A percentile compares a stretch with the other conserved stretches of the same genome.
Evolutionary conservation across 2,888 invertebrate genomes (phyloP).

Genomic region (Furcula furcula): DNA sequence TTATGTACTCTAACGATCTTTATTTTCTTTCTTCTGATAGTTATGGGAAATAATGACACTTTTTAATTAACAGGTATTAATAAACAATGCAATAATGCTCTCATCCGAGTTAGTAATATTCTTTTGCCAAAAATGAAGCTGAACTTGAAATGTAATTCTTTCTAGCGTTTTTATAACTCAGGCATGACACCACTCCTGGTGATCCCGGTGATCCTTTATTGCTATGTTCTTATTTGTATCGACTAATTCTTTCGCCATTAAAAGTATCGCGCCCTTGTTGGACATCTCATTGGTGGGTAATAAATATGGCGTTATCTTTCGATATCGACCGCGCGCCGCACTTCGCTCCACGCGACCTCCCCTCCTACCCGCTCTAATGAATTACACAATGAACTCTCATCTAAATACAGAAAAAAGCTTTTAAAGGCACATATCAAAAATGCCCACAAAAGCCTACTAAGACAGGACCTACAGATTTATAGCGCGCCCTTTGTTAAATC

Average conservation of each 20-base stretch:
- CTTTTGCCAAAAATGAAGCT: too few relatives aligned
- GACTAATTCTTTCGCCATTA: slow-evolving; percentile 68
- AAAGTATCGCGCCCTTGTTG: slow-evolving; percentile 67
- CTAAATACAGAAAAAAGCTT: slow-evolving; percentile 83
- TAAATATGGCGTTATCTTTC: slow-evolving; percentile 76
- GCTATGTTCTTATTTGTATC: slow-evolving; percentile 58
- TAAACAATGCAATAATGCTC: too few relatives aligned
- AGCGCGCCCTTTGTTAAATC: slow-evolving; percentile 78
- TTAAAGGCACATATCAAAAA: slow-evolving; percentile 83
- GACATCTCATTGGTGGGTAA: slow-evolving; percentile 71
- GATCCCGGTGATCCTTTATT: slow-evolving; percentile 24
- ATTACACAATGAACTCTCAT: slow-evolving; percentile 82
- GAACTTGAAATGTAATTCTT: too few relatives aligned
- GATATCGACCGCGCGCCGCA: slow-evolving; percentile 73
- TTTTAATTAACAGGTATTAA: too few relatives aligned
- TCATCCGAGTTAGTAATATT: too few relatives aligned
- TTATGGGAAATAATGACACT: too few relatives aligned
- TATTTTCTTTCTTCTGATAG: too few relatives aligned
- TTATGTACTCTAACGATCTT: too few relatives aligned
- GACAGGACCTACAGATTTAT: slow-evolving; percentile 79
- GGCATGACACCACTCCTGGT: slow-evolving; percentile 9
- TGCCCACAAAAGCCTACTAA: slow-evolving; percentile 81
- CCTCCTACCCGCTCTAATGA: slow-evolving; percentile 77
- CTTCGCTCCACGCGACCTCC: slow-evolving; percentile 61
- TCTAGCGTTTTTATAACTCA: too few relatives aligned